A percentile compares a stretch with the other conserved stretches of the same genome.
These are phyloP conservation scores for Lasioglossum calceatum DNA, from an alignment of 2,888 invertebrate species.

Conservation along the genomic window DNA sequence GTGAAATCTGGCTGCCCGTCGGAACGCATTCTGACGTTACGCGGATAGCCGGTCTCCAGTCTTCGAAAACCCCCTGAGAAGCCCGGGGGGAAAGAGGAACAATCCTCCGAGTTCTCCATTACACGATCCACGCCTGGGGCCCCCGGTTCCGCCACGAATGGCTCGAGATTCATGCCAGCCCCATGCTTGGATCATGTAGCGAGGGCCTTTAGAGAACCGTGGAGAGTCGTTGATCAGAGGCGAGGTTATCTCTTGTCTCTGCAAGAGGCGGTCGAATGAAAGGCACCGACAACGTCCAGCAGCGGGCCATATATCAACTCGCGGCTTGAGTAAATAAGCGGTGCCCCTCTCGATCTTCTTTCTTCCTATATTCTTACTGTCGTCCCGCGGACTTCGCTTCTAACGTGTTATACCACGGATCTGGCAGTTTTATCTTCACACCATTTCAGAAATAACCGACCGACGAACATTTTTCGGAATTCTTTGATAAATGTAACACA, in stretches of 20 bases:
- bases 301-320: constrained; percentile 80
- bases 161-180: constrained; percentile 66
- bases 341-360: constrained; percentile 69
- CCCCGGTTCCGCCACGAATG: constrained; percentile 58
- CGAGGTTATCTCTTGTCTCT: constrained; percentile 79
- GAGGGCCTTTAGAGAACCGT: constrained; percentile 71
- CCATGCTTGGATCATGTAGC: constrained; percentile 70
- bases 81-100: constrained; percentile 41
- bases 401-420: constrained; percentile 54
- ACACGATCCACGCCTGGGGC: constrained; percentile 61
- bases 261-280: constrained; percentile 75
- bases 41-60: background rate
- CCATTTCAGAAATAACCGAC: constrained; percentile 48
- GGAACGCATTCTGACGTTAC: constrained; percentile 29
- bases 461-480: constrained; percentile 15
- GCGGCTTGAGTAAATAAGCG: constrained; percentile 81
- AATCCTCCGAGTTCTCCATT: constrained; percentile 54
- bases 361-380: constrained; percentile 49
- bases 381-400: constrained; percentile 33
- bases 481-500: constrained; percentile 26
- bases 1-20: constrained; percentile 41
- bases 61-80: constrained; percentile 25
- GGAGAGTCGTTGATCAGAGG: constrained; percentile 76
- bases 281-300: constrained; percentile 81
- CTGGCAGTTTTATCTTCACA: constrained; percentile 48